Percentiles rank a stretch among this genome's conserved stretches.
Evolutionary conservation across 2,797 vertebrate species (phyloP).

Genomic region (Falco columbarius): DNA sequence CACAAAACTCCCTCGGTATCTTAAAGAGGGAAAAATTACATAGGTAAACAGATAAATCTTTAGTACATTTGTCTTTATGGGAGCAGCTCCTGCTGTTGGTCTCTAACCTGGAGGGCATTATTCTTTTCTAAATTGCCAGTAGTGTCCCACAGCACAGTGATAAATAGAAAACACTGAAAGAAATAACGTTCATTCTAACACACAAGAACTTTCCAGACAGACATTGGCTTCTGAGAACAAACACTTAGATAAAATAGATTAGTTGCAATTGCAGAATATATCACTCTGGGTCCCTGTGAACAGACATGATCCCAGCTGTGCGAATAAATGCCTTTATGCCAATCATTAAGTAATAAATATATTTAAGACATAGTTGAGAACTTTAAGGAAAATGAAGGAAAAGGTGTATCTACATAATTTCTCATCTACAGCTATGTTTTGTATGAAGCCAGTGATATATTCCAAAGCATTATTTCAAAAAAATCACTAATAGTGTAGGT

Average conservation of each 20-base stretch:
- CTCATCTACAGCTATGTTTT: background rate
- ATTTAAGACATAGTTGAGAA: slow-evolving; percentile 6
- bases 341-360: slow-evolving; percentile 56
- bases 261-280: slow-evolving; percentile 53
- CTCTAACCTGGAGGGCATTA: slow-evolving; percentile 77
- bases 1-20: slow-evolving; percentile 72
- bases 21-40: slow-evolving; percentile 76
- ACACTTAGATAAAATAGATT: slow-evolving; percentile 69
- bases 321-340: slow-evolving; percentile 44
- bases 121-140: slow-evolving; percentile 77
- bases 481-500: background rate
- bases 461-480: background rate
- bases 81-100: slow-evolving; percentile 76
- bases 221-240: slow-evolving; percentile 67
- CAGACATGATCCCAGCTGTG: slow-evolving; percentile 26
- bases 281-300: slow-evolving; percentile 33
- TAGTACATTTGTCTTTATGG: slow-evolving; percentile 78
- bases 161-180: slow-evolving; percentile 77
- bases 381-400: slow-evolving; percentile 18
- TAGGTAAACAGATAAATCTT: slow-evolving; percentile 81
- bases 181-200: slow-evolving; percentile 69
- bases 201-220: slow-evolving; percentile 70
- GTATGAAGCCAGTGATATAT: background rate
- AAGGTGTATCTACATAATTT: background rate
- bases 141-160: slow-evolving; percentile 72